Conservation (phyloP, 2,888 invertebrate genomes). For the Lamproptera curius region DNA sequence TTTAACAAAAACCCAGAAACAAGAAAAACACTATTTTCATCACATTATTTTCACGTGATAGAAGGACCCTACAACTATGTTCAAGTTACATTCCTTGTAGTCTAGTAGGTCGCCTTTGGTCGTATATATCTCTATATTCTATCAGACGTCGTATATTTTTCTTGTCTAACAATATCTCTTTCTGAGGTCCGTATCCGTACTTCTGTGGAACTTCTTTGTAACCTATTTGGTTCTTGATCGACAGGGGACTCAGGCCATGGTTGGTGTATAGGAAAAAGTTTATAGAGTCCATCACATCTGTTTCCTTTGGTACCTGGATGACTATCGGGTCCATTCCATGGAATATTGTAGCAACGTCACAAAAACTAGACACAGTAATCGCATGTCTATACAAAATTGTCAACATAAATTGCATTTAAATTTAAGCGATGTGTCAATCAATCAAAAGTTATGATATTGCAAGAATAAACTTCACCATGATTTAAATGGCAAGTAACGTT, state of each 20-base stretch:
- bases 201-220: background rate
- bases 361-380: background rate
- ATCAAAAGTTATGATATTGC: background rate
- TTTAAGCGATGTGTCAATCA: no score
- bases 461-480: background rate
- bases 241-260: background rate
- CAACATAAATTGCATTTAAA: no score
- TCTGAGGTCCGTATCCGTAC: background rate
- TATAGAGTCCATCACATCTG: slow-evolving; percentile 2
- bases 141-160: background rate
- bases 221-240: background rate
- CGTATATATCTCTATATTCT: background rate
- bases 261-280: slow-evolving; percentile 11
- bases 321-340: background rate
- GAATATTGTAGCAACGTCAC: background rate
- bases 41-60: no score
- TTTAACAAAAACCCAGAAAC: no score
- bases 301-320: slow-evolving; percentile 5
- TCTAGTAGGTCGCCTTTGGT: no score
- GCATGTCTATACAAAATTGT: no score
- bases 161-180: background rate
- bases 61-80: no score
- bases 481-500: background rate
- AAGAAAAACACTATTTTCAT: no score
- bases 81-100: no score